phyloP scores from a whole-genome alignment of 2,797 vertebrate genomes.

The Labeo calbasu region DNA sequence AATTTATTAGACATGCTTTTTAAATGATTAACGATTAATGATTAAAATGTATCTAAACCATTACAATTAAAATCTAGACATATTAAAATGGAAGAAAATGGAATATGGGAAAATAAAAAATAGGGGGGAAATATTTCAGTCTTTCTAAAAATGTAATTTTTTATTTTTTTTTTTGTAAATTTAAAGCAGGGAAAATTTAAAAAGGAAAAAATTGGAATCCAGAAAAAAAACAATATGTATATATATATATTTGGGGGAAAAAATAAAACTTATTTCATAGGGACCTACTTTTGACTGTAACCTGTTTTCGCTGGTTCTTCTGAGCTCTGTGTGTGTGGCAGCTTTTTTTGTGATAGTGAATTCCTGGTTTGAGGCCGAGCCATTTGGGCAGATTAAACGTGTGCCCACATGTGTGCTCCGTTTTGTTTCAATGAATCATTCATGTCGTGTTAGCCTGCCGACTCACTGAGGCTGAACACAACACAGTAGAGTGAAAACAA shows the following conservation, averaged over 20 bases:
- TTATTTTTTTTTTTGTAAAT: too few species aligned
- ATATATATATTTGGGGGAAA: not conserved
- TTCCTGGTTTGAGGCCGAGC: constrained; percentile 56
- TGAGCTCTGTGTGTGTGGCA: constrained; percentile 26
- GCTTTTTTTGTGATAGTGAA: constrained; percentile 55
- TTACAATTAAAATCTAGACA: not conserved
- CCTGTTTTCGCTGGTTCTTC: constrained; percentile 40
- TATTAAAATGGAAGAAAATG: too few species aligned
- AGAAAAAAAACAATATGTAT: too few species aligned
- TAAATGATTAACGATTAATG: too few species aligned
- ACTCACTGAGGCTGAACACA: constrained; percentile 15
- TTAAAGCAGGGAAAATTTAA: too few species aligned
- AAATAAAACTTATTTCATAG: not conserved
- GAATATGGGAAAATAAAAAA: not conserved
- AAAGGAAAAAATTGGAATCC: too few species aligned
- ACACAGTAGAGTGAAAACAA: constrained; percentile 35
- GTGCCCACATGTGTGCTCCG: constrained; percentile 63
- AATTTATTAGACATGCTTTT: too few species aligned
- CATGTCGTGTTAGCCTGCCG: constrained; percentile 48
- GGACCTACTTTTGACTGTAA: constrained; percentile 25
- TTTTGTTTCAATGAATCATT: constrained; percentile 71
- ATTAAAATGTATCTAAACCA: not conserved
- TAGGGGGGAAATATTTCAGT: not conserved
- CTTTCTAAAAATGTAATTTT: not conserved
- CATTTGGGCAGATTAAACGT: constrained; percentile 64